Conservation (phyloP, 2,888 invertebrate genomes). For the Sturmia bella region DNA sequence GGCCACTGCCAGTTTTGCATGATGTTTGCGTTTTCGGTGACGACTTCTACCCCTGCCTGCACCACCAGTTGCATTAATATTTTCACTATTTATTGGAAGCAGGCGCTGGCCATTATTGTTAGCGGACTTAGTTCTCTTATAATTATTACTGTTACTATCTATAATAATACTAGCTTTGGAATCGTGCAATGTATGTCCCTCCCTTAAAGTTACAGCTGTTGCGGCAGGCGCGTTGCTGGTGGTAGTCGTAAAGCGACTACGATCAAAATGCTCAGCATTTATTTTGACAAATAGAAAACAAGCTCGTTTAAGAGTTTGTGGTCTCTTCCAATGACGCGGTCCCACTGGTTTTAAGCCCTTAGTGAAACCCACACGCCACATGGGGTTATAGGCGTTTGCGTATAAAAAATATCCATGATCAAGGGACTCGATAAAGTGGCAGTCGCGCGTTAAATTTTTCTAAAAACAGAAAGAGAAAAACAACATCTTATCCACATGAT, state of each 20-base stretch:
- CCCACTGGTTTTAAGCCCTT: conserved; percentile 76
- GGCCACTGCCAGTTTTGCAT: conserved; percentile 63
- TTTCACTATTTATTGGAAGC: conserved; percentile 65
- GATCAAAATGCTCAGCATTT: conserved; percentile 73
- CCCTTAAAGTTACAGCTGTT: conserved; percentile 49
- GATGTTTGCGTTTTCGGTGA: conserved; percentile 70
- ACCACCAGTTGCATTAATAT: conserved; percentile 65
- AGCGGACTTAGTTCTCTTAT: conserved; percentile 48
- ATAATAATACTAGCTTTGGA: conserved; percentile 72
- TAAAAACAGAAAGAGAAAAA: conserved; percentile 65
- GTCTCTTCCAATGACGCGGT: conserved; percentile 73
- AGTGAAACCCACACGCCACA: conserved; percentile 77
- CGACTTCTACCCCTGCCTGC: neutral
- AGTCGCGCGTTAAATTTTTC: conserved; percentile 78
- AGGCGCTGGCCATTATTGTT: conserved; percentile 43
- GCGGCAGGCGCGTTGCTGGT: conserved; percentile 34
- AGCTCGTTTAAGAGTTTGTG: conserved; percentile 73
- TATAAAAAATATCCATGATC: conserved; percentile 77
- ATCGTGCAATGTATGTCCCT: conserved; percentile 54
- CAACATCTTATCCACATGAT: neutral
- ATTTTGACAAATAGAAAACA: conserved; percentile 76
- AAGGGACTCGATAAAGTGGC: conserved; percentile 78
- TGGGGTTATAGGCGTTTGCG: conserved; percentile 76
- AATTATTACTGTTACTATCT: conserved; percentile 68
- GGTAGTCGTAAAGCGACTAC: conserved; percentile 66